Evolutionary conservation across 1,140 invertebrate genomes (phyloP), one percentile per base, ranked within the genome.

Genomic region (Epicauta chinensis): DNA sequence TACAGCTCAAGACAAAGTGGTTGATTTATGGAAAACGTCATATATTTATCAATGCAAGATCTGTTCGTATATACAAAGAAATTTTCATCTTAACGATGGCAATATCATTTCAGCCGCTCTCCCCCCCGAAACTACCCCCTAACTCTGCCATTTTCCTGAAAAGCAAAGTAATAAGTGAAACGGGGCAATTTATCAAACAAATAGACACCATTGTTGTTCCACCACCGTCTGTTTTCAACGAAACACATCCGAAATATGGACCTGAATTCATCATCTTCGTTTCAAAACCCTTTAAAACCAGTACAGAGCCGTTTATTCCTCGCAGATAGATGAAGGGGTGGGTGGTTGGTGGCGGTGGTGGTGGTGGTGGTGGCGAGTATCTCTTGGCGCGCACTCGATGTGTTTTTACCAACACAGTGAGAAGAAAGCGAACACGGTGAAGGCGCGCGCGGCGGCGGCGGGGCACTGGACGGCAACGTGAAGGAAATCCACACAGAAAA

Each of bases 101-200:
- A 47, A 23, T 23, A 23, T 23, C 23, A 23, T 23, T 23, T 23
- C 23, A 23, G 7, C 23, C 23, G 7, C n/a, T n/a, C n/a, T n/a
- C n/a, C n/a, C n/a, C 23, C 23, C 23, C 23, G 2, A 5, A 23
- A 5, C 23, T 5, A 23, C 23, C 23, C 23, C 23, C 23, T 5
- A 23, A 23, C 23, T 7, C 23, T 7, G 23, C 23, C 23, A 23
- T 23, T 23, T 23, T 23, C 23, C 23, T 7, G 23, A 23, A n/a
- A 23, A 57, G 57, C 60, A 64, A 64, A 65, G 62, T 66, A 66
- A 66, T 23, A 64, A 59, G 59, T 61, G 62, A 66, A 66, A 66
- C 60, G 59, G 52, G 55, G 61, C 56, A 65, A 67, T 67, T 67
- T 67, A 67, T 67, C 65, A 67, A 67, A 67, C 62, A 67, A 67